A percentile compares a stretch with the other conserved stretches of the same genome.
These are phyloP conservation scores for Teinopalpus imperialis DNA, from an alignment of 2,888 invertebrate species.

Conservation along the genomic window DNA sequence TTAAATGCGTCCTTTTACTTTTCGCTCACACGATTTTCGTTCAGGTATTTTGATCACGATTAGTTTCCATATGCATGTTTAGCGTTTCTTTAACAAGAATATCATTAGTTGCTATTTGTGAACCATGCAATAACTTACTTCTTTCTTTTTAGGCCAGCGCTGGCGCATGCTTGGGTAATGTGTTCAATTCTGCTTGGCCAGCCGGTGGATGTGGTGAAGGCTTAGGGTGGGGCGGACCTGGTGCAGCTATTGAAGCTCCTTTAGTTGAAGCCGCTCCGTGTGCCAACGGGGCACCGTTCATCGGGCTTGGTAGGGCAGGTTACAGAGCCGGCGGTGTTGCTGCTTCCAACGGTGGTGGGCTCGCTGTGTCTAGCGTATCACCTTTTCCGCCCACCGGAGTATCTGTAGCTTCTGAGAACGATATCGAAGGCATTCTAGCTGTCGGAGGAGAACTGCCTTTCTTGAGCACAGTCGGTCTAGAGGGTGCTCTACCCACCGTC, in stretches of 20 bases:
- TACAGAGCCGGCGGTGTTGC: slow-evolving; percentile 1
- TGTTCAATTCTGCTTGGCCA: neutral
- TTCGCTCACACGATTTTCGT: no score
- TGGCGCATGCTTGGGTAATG: slow-evolving; percentile 12
- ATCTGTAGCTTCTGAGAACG: slow-evolving; percentile 38
- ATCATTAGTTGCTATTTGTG: neutral
- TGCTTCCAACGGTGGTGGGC: slow-evolving; percentile 31
- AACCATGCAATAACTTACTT: neutral
- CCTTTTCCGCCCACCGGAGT: slow-evolving; percentile 34
- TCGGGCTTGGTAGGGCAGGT: neutral
- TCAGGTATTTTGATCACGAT: no score
- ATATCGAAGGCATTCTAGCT: slow-evolving; percentile 36
- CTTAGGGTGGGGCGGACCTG: neutral
- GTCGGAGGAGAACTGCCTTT: slow-evolving; percentile 37
- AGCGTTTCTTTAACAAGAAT: no score
- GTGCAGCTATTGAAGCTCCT: neutral
- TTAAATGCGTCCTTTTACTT: no score
- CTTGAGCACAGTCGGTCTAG: slow-evolving; percentile 36
- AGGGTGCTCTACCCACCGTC: slow-evolving; percentile 35
- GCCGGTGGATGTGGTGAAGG: neutral
- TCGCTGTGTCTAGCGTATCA: slow-evolving; percentile 40
- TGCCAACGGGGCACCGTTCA: slow-evolving; percentile 2
- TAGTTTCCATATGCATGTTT: no score
- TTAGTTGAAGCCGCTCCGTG: slow-evolving; percentile 4
- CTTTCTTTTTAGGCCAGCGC: slow-evolving; percentile 4